Evolutionary conservation across 1,140 invertebrate species (phyloP).

Genomic region (Papilio aristodemus): DNA sequence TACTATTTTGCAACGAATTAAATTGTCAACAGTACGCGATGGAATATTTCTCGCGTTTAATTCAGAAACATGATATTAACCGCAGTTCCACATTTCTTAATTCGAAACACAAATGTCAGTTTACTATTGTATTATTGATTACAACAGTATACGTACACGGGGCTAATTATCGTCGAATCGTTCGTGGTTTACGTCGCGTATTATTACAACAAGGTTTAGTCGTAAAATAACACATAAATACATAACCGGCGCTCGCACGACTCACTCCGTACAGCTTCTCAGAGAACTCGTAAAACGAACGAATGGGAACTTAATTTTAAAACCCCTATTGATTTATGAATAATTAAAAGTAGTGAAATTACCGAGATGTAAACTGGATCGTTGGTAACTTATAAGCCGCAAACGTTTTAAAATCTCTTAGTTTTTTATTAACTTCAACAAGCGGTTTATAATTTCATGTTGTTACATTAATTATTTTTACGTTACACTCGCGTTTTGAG

Average conservation of each 20-base stretch:
- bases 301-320: constrained; percentile 49
- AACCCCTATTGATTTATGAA: constrained; percentile 45
- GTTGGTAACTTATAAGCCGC: constrained; percentile 34
- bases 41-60: too few relatives aligned
- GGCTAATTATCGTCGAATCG: constrained; percentile 14
- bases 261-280: constrained; percentile 39
- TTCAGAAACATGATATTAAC: too few relatives aligned
- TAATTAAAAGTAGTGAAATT: constrained; percentile 47
- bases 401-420: constrained; percentile 10
- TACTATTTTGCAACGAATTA: too few relatives aligned
- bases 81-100: too few relatives aligned
- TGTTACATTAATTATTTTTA: constrained; percentile 3
- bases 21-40: too few relatives aligned
- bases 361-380: constrained; percentile 37
- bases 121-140: background rate
- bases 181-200: constrained; percentile 9
- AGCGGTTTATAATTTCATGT: constrained; percentile 16
- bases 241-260: constrained; percentile 35
- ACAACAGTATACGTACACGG: background rate
- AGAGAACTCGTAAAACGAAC: constrained; percentile 46
- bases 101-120: too few relatives aligned
- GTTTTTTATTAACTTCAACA: constrained; percentile 10
- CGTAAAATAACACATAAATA: constrained; percentile 40
- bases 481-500: background rate
- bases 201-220: constrained; percentile 36